Base-by-base conservation (phyloP, 2,113 vertebrate genomes). In the Centropus unirufus region DNA sequence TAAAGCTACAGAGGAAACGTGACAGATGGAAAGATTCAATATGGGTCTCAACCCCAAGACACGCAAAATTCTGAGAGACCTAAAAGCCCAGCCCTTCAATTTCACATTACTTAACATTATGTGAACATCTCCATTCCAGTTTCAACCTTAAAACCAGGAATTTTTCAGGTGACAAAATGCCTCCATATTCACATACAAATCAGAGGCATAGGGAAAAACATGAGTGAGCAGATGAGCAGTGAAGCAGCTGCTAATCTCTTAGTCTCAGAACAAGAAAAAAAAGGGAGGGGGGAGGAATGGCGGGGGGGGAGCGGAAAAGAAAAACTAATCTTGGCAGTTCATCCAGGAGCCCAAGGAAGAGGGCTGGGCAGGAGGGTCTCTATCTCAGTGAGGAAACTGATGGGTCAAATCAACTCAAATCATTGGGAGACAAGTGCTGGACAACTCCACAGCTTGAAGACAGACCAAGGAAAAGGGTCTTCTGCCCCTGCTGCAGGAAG, bases 1-100 rank as follows among this genome's bases (percentile, higher is more conserved):
- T 88, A 80, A 83, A 95, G 75, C 79, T 94, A 73, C 62, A 17
- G 59, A 96, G 18, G 59, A 90, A 80, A 79, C 8, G 40, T 36
- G 70, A 79, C 84, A 91, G 40, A 55, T 47, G 52, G 80, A 39
- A 85, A 59, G 42, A 81, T 23, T 58, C 84, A 57, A 26, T 40
- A 36, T 7, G 66, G 21, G 24, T 62, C 75, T 94, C 55, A 69
- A 34, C 17, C 15, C 36, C 63, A 42, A 79, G 36, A 32, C 54
- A 42, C 6, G 5, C 11, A 17, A 83, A 90, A 77, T 62, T 83
- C 77, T 59, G 55, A 83, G 55, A 94, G 70, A n/a, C 77, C 79
- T 73, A 11, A 18, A 82, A 83, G 58, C 40, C 59, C 67, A 63
- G 24, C 70, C 83, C 39, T 85, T 54, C 63, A 18, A 8, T 59